Conservation (phyloP, 37 sponge, comb jelly and placozoan genomes). For the Chondrilla cf. caribensis region DNA sequence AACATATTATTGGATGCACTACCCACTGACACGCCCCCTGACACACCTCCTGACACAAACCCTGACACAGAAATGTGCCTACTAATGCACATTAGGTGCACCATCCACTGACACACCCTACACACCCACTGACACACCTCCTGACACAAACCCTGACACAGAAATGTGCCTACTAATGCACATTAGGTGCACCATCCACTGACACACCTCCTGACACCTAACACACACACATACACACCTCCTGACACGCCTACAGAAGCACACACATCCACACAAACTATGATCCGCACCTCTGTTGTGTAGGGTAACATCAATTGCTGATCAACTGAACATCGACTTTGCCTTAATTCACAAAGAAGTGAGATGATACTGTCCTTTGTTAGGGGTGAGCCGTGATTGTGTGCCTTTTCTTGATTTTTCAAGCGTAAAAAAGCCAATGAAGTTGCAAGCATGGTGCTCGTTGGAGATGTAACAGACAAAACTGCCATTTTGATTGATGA, state of each 20-base stretch:
- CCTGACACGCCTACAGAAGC: neutral
- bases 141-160: conserved; percentile 15
- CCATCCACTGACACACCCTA: too few species aligned
- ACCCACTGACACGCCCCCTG: conserved; percentile 16
- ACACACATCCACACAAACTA: conserved; percentile 34
- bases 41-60: conserved; percentile 11
- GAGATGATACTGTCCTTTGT: neutral
- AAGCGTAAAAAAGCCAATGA: conserved; percentile 94
- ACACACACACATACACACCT: conserved; percentile 12
- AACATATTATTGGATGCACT: neutral
- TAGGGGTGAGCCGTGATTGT: neutral
- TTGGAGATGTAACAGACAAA: conserved; percentile 88
- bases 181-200: conserved; percentile 15
- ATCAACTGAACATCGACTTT: conserved; percentile 89
- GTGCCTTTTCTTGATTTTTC: neutral
- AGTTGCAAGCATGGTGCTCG: conserved; percentile 91
- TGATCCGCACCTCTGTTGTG: conserved; percentile 3
- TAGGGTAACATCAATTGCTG: conserved; percentile 96
- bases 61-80: neutral
- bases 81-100: neutral
- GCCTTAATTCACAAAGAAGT: conserved; percentile 99
- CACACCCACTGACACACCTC: conserved; percentile 24
- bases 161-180: neutral
- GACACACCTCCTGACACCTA: conserved; percentile 11
- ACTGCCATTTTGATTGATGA: conserved; percentile 90